Base-by-base conservation (phyloP, 2,113 vertebrate species). In the Callocephalon fimbriatum region DNA sequence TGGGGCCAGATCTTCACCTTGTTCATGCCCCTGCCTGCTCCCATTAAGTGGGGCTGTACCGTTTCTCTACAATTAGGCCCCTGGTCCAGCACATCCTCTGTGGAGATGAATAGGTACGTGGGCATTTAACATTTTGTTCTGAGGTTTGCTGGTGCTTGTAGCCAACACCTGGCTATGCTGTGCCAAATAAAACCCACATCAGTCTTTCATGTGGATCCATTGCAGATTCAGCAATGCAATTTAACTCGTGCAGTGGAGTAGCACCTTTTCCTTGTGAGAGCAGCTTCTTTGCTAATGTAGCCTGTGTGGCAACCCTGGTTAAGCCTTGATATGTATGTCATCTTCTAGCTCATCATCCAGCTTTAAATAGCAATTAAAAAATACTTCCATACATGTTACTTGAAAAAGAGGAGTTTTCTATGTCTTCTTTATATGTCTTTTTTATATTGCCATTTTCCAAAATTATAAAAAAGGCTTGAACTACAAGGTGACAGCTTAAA, bases 61-160 rank as follows among this genome's bases (percentile, higher is more conserved):
- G 0, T 62, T 86, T 65, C 32, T n/a, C 31, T 90, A 0, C 0
- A 4, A 17, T 61, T 88, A 58, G 15, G 45, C 5, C 6, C 16
- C 4, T 31, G 3, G 22, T 47, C 47, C 0, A 2, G 51, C 35
- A n/a, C 18, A 6, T 65, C 29, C 6, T 78, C 6, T 61, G 32
- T 45, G 48, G 27, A 86, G 26, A 18, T 85, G 38, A 59, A n/a
- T 21, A 58, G 10, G 7, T 40, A 51, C 1, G 0, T 51, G 17
- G 44, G 17, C 25, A 26, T 71, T 77, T 62, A 62, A 38, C 0
- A 0, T 25, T 83, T 90, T 2, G 0, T 90, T 90, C 47, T 77
- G 53, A 74, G 51, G 32, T 73, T 79, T 86, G 14, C 18, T 19
- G 7, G 31, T 73, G 14, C 40, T 90, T 83, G 53, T 59, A 63